Base-by-base conservation (phyloP, 1,140 invertebrate genomes). In the Chionoecetes opilio region DNA sequence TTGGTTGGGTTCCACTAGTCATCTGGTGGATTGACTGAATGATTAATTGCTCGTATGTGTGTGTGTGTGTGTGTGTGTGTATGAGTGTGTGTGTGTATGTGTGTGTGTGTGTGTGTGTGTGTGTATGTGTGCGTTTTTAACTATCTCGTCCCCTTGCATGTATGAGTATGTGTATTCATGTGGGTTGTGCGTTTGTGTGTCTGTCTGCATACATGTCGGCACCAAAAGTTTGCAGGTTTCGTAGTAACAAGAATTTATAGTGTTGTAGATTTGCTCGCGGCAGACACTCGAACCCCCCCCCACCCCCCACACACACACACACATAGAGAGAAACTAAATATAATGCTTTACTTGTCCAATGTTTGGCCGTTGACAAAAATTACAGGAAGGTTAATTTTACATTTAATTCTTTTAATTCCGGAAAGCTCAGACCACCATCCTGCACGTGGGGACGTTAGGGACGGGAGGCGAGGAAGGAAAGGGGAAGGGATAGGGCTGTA, bases 1-100 rank as follows among this genome's bases (percentile, higher is more conserved):
- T 26, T 11, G 21, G 63, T n/a, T 75, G 21, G 21, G 63, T 21
- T n/a, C 8, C 21, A 75, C 63, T 75, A n/a, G 63, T 75, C 63
- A 75, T 75, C 21, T n/a, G 63, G 63, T n/a, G 63, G 63, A 75
- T 75, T 75, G 63, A 75, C 63, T 75, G 63, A n/a, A 75, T 75
- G 63, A 75, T 75, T 75, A 3, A 75, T 21, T 26, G 9, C 8
- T 17, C 2, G 63, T 26, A 8, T 75, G 63, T n/a, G 63, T 75
- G 63, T 75, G 63, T 75, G n/a, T 75, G n/a, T 26, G 63, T 75
- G 63, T 26, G 63, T 75, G 63, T 26, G 63, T 75, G 21, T 26
- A 26, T 75, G n/a, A 21, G 63, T 75, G 63, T 75, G 63, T 75
- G 63, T 26, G 63, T 75, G 63, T 26, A 26, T 75, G 63, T 75